Base-by-base conservation (phyloP, 2,797 vertebrate species). In the Mionectes olivaceus region DNA sequence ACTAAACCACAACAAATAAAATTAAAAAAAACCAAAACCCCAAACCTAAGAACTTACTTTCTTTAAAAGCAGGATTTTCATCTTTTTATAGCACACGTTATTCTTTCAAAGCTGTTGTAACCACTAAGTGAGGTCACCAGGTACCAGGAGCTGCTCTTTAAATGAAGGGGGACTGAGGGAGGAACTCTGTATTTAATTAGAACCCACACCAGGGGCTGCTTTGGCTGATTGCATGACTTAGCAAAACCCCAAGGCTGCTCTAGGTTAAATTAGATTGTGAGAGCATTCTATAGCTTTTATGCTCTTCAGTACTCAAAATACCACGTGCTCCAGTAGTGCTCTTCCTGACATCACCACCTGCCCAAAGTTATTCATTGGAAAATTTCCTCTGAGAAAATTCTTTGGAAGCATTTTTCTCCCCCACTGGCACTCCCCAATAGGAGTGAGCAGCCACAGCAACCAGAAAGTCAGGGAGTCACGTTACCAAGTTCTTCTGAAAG, bases 121-220 rank as follows among this genome's bases (percentile, higher is more conserved):
- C 3, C 9, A 14, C 17, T 4, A 19, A 63, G 23, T 0, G 10
- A 69, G 2, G 0, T 2, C 11, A 30, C 8, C 13, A 37, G 6
- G 9, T 1, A 63, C 1, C 27, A 49, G 3, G 4, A 74, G 28
- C n/a, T 37, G 21, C 67, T 59, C 71, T 9, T 19, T 5, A 50
- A 70, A 9, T 5, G 16, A 59, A 23, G 0, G 1, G 3, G 11
- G 5, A 5, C 1, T 1, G 9, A 55, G 14, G 30, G 15, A 74
- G n/a, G 49, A 67, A 8, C 44, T 37, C 37, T 22, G 30, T 1
- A 5, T 33, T 87, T 89, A 44, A 88, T 52, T 33, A 57, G 25
- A 32, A 25, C 5, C 39, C 71, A 75, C 69, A 88, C 65, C 46
- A 32, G 73, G 17, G 57, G 76, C 56, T 59, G 44, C 7, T 69